These are phyloP conservation scores for Ophiodon elongatus DNA, from an alignment of 2,113 vertebrate species.

Conservation along the genomic window DNA sequence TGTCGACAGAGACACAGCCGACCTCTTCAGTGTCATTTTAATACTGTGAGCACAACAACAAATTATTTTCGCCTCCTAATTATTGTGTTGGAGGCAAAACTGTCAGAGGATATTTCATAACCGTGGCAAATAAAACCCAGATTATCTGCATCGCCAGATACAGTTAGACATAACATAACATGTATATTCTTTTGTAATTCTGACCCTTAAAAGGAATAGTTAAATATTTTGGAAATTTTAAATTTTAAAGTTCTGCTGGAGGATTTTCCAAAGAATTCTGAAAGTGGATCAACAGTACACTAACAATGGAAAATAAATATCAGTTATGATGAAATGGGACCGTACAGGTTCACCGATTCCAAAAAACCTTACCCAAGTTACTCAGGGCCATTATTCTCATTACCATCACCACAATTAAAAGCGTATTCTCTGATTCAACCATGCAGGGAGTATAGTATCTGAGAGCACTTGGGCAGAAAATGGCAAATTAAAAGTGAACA, in stretches of 20 bases:
- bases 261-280: background rate
- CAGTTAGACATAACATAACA: background rate
- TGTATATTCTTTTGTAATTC: background rate
- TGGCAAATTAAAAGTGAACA: slow-evolving; percentile 79
- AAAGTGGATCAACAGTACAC: background rate
- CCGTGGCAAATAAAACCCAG: background rate
- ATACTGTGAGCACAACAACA: background rate
- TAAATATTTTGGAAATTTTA: background rate
- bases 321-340: slow-evolving; percentile 11
- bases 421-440: slow-evolving; percentile 67
- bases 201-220: background rate
- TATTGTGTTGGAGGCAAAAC: background rate
- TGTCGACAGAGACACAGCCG: background rate
- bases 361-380: slow-evolving; percentile 18
- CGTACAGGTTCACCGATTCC: background rate
- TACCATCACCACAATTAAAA: slow-evolving; percentile 73
- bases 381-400: slow-evolving; percentile 55
- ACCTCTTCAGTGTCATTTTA: background rate
- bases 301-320: background rate
- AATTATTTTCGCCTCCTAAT: background rate
- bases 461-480: slow-evolving; percentile 79
- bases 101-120: background rate
- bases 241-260: background rate
- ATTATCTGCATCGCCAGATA: background rate
- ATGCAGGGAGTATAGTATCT: slow-evolving; percentile 63